Conservation (phyloP, 2,888 invertebrate genomes). For the Acrobasis consociella region DNA sequence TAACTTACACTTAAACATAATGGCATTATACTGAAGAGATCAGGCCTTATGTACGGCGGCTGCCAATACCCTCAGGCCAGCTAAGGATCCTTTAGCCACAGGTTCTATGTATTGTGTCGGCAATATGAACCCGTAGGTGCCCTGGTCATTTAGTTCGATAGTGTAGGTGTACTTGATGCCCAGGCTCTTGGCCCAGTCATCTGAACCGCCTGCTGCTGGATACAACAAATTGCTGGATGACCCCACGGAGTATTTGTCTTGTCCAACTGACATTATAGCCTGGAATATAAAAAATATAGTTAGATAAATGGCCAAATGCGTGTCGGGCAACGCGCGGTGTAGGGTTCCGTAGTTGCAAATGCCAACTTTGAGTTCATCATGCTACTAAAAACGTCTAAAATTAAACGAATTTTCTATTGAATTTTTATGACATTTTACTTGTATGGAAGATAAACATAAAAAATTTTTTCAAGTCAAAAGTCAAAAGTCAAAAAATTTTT, state of each 20-base stretch:
- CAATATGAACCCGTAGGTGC: slow-evolving; percentile 92
- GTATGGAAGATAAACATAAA: no score
- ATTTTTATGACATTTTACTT: no score
- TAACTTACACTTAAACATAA: slow-evolving; percentile 32
- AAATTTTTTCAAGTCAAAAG: no score
- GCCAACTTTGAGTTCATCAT: no score
- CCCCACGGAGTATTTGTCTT: slow-evolving; percentile 88
- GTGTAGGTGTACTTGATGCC: slow-evolving; percentile 95
- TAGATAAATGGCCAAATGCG: no score
- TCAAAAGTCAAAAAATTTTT: no score
- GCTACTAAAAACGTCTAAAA: no score
- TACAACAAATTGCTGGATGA: slow-evolving; percentile 90
- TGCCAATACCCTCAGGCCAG: slow-evolving; percentile 85
- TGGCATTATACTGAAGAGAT: slow-evolving; percentile 33
- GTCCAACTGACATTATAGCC: slow-evolving; percentile 84
- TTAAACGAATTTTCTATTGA: no score
- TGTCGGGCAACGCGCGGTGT: no score
- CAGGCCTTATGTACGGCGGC: slow-evolving; percentile 46
- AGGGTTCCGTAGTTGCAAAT: no score
- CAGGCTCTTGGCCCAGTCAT: slow-evolving; percentile 95
- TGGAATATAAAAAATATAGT: slow-evolving; percentile 53
- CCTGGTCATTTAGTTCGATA: slow-evolving; percentile 93
- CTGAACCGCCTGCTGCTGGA: slow-evolving; percentile 91
- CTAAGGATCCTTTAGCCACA: slow-evolving; percentile 89
- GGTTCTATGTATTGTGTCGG: slow-evolving; percentile 90